Evolutionary conservation across 2,797 vertebrate genomes (phyloP), one percentile per base, ranked within the genome.

Genomic region (Picus viridis): DNA sequence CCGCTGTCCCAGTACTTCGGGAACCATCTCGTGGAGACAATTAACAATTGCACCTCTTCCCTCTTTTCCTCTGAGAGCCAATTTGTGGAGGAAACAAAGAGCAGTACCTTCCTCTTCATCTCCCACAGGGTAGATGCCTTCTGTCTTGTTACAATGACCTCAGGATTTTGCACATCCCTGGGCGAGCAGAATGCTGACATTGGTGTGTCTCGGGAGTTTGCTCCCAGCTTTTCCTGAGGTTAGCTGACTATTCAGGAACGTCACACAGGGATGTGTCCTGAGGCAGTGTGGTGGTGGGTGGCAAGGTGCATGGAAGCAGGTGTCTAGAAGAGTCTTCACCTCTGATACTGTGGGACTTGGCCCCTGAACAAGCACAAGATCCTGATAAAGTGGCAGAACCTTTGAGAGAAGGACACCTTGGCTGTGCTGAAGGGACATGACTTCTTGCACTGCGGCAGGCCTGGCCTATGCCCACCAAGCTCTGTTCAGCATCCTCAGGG

Each of bases 1-100:
- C 88, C 88, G 71, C 90, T 12, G n/a, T 94, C 81, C 90, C 77
- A 91, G 75, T 90, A 84, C 78, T 93, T 90, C 1, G 78, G 81
- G 93, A 95, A 94, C 94, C 93, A 90, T 94, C 93, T 95, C 54
- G 45, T 91, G 92, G 88, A 93, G 94, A 90, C 89, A 86, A 84
- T 90, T 92, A 92, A 95, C 77, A 94, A 95, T 57, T 94, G 49
- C 92, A 94, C 54, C 53, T 93, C 84, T 92, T 86, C 59, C 51
- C 30, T 76, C 47, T 89, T 91, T 71, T 73, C 61, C 51, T 90
- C 67, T 51, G 58, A 93, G 74, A 90, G 26, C 47, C 8, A 16
- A 5, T 70, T 90, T 86, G 64, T 73, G 45, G 39, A 84, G 68
- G 43, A 91, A 81, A 76, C 73, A 88, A 85, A 88, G 75, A 58